phyloP scores from a whole-genome alignment of 2,888 invertebrate genomes.

The Patella caerulea region DNA sequence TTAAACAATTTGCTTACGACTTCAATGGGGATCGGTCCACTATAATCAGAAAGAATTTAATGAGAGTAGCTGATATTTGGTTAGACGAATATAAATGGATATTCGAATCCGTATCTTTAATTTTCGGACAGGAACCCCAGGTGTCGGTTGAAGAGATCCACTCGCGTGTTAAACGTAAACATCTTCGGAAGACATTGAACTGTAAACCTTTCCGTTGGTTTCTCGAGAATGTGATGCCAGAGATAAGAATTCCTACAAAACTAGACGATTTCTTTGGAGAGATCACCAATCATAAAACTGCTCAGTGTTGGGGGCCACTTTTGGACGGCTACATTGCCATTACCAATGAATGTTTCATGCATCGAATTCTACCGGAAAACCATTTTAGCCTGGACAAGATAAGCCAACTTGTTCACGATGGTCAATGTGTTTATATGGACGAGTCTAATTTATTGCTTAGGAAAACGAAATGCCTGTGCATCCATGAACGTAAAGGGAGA shows the following conservation, averaged over 20 bases:
- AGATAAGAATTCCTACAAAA: slow-evolving; percentile 71
- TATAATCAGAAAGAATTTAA: slow-evolving; percentile 24
- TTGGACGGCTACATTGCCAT: slow-evolving; percentile 45
- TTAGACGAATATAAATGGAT: slow-evolving; percentile 31
- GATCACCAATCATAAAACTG: slow-evolving; percentile 43
- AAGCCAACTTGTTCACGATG: slow-evolving; percentile 33
- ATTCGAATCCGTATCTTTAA: slow-evolving; percentile 14
- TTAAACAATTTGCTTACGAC: slow-evolving; percentile 33
- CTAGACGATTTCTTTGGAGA: slow-evolving; percentile 47
- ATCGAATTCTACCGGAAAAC: slow-evolving; percentile 48
- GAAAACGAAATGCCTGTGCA: slow-evolving; percentile 11
- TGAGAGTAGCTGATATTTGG: slow-evolving; percentile 33
- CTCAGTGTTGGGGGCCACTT: slow-evolving; percentile 39
- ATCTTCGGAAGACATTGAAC: slow-evolving; percentile 83
- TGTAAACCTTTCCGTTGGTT: slow-evolving; percentile 98
- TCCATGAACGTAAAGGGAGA: neutral
- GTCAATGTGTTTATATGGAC: slow-evolving; percentile 23
- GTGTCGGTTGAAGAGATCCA: slow-evolving; percentile 36
- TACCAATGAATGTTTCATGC: slow-evolving; percentile 50
- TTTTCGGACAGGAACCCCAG: slow-evolving; percentile 18
- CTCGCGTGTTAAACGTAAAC: slow-evolving; percentile 73
- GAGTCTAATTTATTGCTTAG: neutral
- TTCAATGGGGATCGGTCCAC: slow-evolving; percentile 11
- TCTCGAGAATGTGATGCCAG: slow-evolving; percentile 94
- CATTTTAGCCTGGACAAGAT: slow-evolving; percentile 42